A percentile compares a stretch with the other conserved stretches of the same genome.
phyloP scores from a whole-genome alignment of 2,113 vertebrate genomes.

The Oxyruncus cristatus region DNA sequence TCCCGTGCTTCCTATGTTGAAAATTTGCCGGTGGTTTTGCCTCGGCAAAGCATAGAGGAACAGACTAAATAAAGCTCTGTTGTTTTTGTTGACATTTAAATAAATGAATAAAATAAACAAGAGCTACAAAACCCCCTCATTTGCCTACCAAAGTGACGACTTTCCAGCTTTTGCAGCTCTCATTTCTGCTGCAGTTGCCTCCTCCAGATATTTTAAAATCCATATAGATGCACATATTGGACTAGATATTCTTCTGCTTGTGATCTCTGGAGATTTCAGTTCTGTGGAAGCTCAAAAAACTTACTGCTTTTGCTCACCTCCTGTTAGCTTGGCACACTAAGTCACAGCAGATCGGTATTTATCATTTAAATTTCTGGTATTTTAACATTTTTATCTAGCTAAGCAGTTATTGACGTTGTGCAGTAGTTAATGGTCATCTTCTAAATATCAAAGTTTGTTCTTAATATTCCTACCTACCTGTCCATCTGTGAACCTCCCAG shows the following conservation, averaged over 20 bases:
- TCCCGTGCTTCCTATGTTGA: background rate
- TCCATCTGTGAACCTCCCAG: rapidly evolving
- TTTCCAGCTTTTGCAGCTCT: background rate
- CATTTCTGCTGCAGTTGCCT: background rate
- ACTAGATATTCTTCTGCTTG: background rate
- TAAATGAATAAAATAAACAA: background rate
- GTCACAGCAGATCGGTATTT: background rate
- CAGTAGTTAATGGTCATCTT: background rate
- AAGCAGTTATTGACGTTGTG: background rate
- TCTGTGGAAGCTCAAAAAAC: background rate
- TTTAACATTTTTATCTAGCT: background rate
- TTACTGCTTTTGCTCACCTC: background rate
- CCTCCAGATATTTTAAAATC: background rate
- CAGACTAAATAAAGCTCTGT: background rate
- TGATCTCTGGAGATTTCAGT: background rate
- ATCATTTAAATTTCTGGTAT: background rate
- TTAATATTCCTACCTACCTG: background rate
- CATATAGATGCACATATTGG: background rate
- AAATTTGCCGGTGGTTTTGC: background rate
- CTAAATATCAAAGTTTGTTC: background rate
- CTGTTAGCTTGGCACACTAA: background rate
- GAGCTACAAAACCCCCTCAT: background rate
- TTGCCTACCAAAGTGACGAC: background rate
- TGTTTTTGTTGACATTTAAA: background rate
- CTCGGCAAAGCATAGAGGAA: background rate